Percentiles rank a stretch among this genome's conserved stretches.
Evolutionary conservation across 2,888 invertebrate species (phyloP).

Genomic region (Mongoloraphidia duomilia): DNA sequence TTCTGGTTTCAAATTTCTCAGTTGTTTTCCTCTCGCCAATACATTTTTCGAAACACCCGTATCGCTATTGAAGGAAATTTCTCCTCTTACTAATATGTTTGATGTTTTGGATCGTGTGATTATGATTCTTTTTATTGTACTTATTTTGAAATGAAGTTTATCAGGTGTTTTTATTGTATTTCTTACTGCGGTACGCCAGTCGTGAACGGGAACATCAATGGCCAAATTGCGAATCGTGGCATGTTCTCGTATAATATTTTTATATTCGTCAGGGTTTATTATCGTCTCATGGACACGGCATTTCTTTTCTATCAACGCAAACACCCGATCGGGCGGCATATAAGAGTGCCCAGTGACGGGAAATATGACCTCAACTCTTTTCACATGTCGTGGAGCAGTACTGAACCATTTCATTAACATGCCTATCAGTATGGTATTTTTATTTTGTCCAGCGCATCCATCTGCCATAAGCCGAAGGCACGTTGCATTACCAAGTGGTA

Average conservation of each 20-base stretch:
- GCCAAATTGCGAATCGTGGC: no score
- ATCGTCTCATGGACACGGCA: background rate
- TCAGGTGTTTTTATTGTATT: no score
- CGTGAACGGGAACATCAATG: no score
- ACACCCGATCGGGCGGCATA: background rate
- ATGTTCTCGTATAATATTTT: background rate
- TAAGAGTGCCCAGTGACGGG: background rate
- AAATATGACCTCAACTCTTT: background rate
- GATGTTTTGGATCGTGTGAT: no score
- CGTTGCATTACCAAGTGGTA: background rate
- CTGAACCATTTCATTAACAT: background rate
- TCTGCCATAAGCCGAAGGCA: background rate
- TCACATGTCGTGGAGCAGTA: background rate
- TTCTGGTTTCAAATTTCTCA: no score
- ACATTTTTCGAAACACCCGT: no score
- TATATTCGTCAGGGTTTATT: background rate
- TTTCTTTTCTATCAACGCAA: background rate
- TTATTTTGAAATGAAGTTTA: no score
- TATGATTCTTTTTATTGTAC: no score
- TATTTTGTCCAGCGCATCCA: background rate
- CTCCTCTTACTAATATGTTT: no score
- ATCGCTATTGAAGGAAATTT: no score
- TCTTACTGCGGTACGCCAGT: no score
- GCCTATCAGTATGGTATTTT: background rate
- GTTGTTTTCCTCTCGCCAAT: no score